Conservation (phyloP, 2,113 vertebrate genomes). For the Gavialis gangeticus region DNA sequence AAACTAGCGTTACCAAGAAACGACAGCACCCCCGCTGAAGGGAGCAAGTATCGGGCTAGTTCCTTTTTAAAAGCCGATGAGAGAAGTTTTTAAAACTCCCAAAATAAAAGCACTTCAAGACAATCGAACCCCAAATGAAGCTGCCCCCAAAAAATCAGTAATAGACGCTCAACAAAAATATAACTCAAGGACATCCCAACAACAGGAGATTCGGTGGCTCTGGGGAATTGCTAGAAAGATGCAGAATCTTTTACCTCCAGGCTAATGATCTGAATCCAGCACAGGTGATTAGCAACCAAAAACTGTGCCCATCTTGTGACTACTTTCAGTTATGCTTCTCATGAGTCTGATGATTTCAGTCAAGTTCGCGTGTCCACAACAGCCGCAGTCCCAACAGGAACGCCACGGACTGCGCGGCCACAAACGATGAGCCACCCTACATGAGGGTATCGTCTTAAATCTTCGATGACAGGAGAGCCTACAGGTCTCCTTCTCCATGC, state of each 20-base stretch:
- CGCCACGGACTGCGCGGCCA: neutral
- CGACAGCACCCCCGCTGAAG: neutral
- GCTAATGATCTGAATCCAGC: neutral
- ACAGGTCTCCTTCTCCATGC: neutral
- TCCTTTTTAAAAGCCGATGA: neutral
- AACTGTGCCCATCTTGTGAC: neutral
- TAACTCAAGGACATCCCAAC: neutral
- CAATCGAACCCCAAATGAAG: neutral
- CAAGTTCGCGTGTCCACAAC: neutral
- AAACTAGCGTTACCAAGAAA: fast-evolving
- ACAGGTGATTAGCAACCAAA: neutral
- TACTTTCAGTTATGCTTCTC: neutral
- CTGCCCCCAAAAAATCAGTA: neutral
- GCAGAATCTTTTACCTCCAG: neutral
- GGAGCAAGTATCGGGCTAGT: neutral
- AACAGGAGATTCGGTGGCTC: neutral
- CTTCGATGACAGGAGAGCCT: neutral
- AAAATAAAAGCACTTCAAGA: neutral
- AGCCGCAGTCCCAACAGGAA: neutral
- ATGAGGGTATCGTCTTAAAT: neutral
- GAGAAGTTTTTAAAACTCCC: neutral
- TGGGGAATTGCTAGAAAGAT: neutral
- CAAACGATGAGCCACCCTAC: neutral
- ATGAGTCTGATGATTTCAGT: neutral
- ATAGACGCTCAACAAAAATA: neutral